These are phyloP conservation scores for Aramus guarauna DNA, from an alignment of 2,113 vertebrate species.

Conservation along the genomic window DNA sequence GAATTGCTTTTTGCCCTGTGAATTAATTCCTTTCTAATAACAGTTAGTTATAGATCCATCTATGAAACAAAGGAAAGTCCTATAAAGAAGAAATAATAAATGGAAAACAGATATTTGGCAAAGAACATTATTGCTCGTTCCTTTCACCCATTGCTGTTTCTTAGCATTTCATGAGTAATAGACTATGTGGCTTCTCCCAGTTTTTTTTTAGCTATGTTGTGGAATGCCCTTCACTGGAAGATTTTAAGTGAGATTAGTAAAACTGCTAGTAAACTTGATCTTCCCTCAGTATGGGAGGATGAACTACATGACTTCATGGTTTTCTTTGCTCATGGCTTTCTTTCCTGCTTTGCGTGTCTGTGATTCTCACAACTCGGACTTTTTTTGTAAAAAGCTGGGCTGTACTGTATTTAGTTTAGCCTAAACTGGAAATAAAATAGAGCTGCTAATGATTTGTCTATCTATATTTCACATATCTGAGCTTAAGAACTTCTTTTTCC, in stretches of 20 bases:
- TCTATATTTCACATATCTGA: background rate
- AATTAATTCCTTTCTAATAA: conserved; percentile 3
- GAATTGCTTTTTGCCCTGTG: background rate
- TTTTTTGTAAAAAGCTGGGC: background rate
- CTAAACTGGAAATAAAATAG: background rate
- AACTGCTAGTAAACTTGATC: background rate
- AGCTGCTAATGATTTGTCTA: background rate
- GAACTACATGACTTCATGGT: background rate
- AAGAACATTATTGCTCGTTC: background rate
- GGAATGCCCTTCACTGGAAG: background rate
- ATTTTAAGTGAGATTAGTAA: background rate
- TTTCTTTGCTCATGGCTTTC: background rate
- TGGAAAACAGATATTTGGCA: conserved; percentile 7
- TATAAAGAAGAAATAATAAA: conserved; percentile 5
- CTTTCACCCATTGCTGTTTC: background rate
- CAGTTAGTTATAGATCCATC: background rate
- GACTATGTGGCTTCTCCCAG: background rate
- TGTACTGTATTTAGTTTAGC: background rate
- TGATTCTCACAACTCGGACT: background rate
- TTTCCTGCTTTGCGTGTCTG: background rate
- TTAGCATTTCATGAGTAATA: background rate
- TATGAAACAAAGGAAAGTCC: background rate
- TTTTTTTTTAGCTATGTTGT: background rate
- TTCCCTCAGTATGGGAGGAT: background rate
- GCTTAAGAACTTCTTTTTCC: background rate